Base-by-base conservation (phyloP, 2,113 vertebrate genomes). In the Diphyllodes magnificus region DNA sequence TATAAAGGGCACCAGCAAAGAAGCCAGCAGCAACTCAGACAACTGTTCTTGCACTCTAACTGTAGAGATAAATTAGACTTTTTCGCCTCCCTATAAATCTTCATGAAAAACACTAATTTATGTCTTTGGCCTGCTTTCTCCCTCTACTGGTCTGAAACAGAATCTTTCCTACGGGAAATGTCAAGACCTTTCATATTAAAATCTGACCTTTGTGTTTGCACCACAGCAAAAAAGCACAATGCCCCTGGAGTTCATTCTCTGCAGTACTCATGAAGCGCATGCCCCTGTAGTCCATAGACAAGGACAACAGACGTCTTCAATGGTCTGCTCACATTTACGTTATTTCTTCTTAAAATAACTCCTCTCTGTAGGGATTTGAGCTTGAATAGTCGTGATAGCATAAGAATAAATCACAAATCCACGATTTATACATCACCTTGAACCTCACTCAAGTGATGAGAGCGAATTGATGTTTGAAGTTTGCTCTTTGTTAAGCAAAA, bases 81-180 rank as follows among this genome's bases (percentile, higher is more conserved):
- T 56, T 47, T 39, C 0, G 6, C 13, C 12, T 15, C 14, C 18
- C 44, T 25, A 53, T 66, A 86, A 85, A 71, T 88, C 47, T 86
- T 81, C 21, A 85, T 72, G 30, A 82, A 87, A 93, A 47, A 16
- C 31, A 42, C 27, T 47, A 31, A 69, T 90, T 69, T 64, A 50
- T 66, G 61, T 81, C n/a, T 92, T 91, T 72, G 68, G 69, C 90
- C 51, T 85, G 25, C 94, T 95, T 95, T 65, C 95, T 91, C 90
- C 92, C 95, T 92, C 95, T 96, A 11, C 75, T 95, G 90, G 92
- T 82, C 83, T 82, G 28, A 88, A 92, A 65, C 9, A 82, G 83
- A 94, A 97, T 86, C 40, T 85, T 79, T 82, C 10, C 27, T 33
- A 7, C 9, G 22, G 17, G 60, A 81, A 85, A 64, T 85, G 56